These are phyloP conservation scores for Papilio xuthus DNA, from an alignment of 1,140 invertebrate species.

Conservation along the genomic window DNA sequence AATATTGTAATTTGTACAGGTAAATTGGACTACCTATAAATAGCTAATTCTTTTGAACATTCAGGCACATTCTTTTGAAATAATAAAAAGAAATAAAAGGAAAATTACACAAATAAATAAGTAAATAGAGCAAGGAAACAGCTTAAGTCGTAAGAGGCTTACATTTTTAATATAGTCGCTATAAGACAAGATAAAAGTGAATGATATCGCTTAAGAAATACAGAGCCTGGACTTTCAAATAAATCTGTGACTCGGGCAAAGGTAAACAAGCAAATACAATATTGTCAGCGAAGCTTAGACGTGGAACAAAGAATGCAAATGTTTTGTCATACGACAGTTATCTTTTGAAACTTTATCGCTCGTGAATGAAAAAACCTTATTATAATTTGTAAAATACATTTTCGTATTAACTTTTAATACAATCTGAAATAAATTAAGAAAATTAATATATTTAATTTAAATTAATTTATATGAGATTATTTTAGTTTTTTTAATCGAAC, in stretches of 20 bases:
- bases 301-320: conserved; percentile 18
- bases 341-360: conserved; percentile 5
- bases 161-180: conserved; percentile 11
- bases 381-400: too few relatives aligned
- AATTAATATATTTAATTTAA: too few relatives aligned
- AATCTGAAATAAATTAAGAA: too few relatives aligned
- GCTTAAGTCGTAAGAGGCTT: neutral
- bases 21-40: neutral
- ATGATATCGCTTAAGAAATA: conserved; percentile 16
- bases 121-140: neutral
- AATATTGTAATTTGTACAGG: neutral
- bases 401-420: too few relatives aligned
- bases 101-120: neutral
- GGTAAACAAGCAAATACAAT: conserved; percentile 26
- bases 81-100: neutral
- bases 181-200: conserved; percentile 1
- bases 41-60: neutral
- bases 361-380: too few relatives aligned
- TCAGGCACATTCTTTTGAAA: too few relatives aligned
- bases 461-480: too few relatives aligned
- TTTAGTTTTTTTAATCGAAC: too few relatives aligned
- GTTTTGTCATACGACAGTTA: conserved; percentile 25
- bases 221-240: conserved; percentile 21
- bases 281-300: conserved; percentile 29
- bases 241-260: conserved; percentile 23